Conservation (phyloP, 2,888 invertebrate species). For the Leucoptera coffeella region DNA sequence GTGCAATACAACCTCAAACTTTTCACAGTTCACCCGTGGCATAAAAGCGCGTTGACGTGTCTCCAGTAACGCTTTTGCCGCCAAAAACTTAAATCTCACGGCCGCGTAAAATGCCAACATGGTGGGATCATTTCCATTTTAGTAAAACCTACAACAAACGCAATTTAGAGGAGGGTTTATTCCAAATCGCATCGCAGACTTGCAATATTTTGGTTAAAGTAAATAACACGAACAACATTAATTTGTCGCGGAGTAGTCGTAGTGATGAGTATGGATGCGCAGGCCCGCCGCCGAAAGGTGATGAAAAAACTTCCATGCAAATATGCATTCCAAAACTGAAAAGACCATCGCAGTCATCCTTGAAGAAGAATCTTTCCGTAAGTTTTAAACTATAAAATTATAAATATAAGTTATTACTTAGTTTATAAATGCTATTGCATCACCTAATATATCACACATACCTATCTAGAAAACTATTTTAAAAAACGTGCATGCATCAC, state of each 20-base stretch:
- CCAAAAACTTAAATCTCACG: no score
- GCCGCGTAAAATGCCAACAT: constrained; percentile 45
- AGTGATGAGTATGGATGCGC: constrained; percentile 57
- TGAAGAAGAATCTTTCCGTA: no score
- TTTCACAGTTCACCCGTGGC: no score
- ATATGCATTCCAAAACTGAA: constrained; percentile 53
- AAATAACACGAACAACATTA: constrained; percentile 69
- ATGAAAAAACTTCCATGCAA: constrained; percentile 39
- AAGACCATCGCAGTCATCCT: constrained; percentile 38
- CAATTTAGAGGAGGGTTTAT: constrained; percentile 68
- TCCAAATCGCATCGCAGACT: constrained; percentile 73
- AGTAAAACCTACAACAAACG: constrained; percentile 49
- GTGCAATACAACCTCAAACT: no score
- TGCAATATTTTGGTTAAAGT: constrained; percentile 73
- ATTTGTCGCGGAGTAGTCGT: constrained; percentile 58
- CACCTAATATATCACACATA: no score
- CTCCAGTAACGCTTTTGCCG: no score
- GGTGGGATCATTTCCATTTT: constrained; percentile 56
- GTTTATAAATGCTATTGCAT: no score
- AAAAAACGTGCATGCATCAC: no score
- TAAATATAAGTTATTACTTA: no score
- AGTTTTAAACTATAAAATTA: no score
- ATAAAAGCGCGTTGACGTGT: no score
- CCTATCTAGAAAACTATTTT: no score
- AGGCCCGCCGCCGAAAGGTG: constrained; percentile 23